Conservation (phyloP, 2,888 invertebrate genomes). For the Rhopalosiphum nymphaeae region DNA sequence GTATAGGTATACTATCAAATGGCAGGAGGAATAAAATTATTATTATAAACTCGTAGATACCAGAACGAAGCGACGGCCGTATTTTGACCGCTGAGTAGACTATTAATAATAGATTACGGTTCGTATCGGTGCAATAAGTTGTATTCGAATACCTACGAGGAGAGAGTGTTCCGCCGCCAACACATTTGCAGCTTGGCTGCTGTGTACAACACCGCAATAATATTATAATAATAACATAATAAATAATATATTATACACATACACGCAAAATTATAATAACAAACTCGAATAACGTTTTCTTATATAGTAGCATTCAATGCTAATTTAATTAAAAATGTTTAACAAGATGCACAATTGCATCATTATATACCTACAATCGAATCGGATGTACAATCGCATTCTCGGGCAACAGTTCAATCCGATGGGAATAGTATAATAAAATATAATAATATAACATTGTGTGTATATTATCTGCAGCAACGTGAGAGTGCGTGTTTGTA, state of each 20-base stretch:
- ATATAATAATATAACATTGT: constrained; percentile 31
- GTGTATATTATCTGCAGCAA: neutral
- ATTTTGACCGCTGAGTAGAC: neutral
- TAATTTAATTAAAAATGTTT: constrained; percentile 58
- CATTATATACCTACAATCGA: constrained; percentile 24
- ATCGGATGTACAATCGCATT: constrained; percentile 38
- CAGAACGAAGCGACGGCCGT: neutral
- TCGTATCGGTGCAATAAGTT: neutral
- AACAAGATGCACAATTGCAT: constrained; percentile 48
- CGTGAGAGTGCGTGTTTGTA: neutral
- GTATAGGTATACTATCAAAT: neutral
- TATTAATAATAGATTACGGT: neutral
- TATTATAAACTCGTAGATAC: neutral
- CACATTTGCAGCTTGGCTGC: neutral
- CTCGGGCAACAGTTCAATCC: constrained; percentile 16
- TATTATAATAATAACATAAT: neutral
- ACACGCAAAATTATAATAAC: constrained; percentile 24
- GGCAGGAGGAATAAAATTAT: neutral
- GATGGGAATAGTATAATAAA: constrained; percentile 32
- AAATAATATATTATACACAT: neutral
- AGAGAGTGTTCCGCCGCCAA: constrained; percentile 6
- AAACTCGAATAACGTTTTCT: constrained; percentile 20
- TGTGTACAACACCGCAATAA: neutral
- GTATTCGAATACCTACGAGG: neutral
- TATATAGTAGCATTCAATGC: constrained; percentile 26